Conservation (phyloP, 2,113 vertebrate species). For the Thymallus thymallus region DNA sequence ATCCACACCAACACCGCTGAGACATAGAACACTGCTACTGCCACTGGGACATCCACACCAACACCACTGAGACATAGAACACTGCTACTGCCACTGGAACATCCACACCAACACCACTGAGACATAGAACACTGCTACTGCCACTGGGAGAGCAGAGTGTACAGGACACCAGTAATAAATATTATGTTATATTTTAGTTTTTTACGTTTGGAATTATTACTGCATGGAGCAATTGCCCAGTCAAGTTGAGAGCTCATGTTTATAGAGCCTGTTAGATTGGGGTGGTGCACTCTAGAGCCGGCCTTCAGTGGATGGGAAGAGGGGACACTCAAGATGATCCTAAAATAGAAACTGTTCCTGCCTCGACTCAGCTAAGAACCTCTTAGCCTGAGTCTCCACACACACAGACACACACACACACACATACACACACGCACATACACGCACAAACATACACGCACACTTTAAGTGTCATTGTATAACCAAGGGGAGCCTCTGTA, state of each 20-base stretch:
- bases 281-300: constrained; percentile 34
- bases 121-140: constrained; percentile 3
- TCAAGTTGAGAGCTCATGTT: constrained; percentile 65
- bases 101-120: not conserved
- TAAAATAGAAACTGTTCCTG: constrained; percentile 50
- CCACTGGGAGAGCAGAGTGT: too few species aligned
- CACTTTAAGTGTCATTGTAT: constrained; percentile 42
- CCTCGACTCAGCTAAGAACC: constrained; percentile 27
- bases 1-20: too few species aligned
- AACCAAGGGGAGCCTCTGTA: not conserved
- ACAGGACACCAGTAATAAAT: constrained; percentile 31
- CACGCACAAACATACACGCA: not conserved
- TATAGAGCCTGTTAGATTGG: constrained; percentile 52
- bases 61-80: too few species aligned
- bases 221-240: constrained; percentile 61
- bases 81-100: too few species aligned
- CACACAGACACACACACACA: not conserved
- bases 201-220: constrained; percentile 65
- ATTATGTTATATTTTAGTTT: constrained; percentile 35
- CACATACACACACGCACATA: too few species aligned
- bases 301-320: constrained; percentile 43
- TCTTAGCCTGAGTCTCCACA: constrained; percentile 33
- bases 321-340: constrained; percentile 45
- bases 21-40: too few species aligned
- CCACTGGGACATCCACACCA: too few species aligned